Evolutionary conservation across 2,888 invertebrate genomes (phyloP).

Genomic region (Dilophus febrilis): DNA sequence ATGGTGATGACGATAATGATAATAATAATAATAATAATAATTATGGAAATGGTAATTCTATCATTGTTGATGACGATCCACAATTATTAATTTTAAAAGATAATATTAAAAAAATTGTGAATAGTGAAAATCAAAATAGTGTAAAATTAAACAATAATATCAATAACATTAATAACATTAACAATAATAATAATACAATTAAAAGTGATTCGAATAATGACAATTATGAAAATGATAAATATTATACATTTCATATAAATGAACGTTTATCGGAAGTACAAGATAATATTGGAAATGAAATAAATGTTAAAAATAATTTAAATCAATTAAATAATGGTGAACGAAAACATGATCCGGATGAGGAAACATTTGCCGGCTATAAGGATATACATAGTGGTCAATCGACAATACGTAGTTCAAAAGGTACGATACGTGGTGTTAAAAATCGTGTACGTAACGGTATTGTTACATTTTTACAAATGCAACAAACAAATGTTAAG

Average conservation of each 20-base stretch:
- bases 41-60: too few species aligned
- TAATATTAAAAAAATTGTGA: slow-evolving; percentile 5
- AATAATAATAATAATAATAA: slow-evolving; percentile 8
- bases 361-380: slow-evolving; percentile 63
- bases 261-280: slow-evolving; percentile 43
- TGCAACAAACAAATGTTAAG: slow-evolving; percentile 57
- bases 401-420: slow-evolving; percentile 74
- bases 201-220: slow-evolving; percentile 24
- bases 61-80: too few species aligned
- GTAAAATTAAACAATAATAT: slow-evolving; percentile 8
- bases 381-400: slow-evolving; percentile 52
- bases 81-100: too few species aligned
- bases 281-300: not conserved
- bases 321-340: too few species aligned
- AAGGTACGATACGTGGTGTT: slow-evolving; percentile 84
- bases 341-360: slow-evolving; percentile 20
- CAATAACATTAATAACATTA: slow-evolving; percentile 6
- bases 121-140: slow-evolving; percentile 5
- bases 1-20: slow-evolving; percentile 1
- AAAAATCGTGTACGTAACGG: slow-evolving; percentile 89
- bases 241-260: slow-evolving; percentile 67
- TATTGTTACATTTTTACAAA: slow-evolving; percentile 84
- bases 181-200: slow-evolving; percentile 32
- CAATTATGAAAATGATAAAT: slow-evolving; percentile 58
- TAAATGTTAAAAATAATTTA: slow-evolving; percentile 6